Evolutionary conservation across 1,140 invertebrate species (phyloP), one percentile per base, ranked within the genome.

Genomic region (Eurosta solidaginis): DNA sequence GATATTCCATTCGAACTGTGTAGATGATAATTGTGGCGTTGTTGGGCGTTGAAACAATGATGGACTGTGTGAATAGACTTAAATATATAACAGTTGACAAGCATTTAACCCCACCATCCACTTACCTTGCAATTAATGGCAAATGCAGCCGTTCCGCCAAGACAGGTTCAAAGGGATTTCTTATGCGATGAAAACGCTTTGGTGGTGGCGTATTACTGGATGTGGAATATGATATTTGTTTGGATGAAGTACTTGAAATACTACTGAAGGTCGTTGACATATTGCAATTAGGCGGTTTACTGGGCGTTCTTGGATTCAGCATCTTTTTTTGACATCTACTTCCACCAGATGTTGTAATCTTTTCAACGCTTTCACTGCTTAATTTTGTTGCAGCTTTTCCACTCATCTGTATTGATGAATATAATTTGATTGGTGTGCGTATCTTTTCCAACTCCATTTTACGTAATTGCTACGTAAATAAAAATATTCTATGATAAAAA

Each of bases 1-100:
- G 14, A 91, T 89, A 3, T 86, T 90, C 90, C 90, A 91, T 49
- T 84, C 83, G 79, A 91, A 91, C 12, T 82, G 83, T 5, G 89
- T 87, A 27, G 89, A 90, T 27, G 84, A 85, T 9, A 88, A 76
- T 59, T 88, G 87, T 0, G 86, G 87, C 1, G 87, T 88, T 6
- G 74, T n/a, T 74, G 81, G 22, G 74, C 81, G 1, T 80, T 84
- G 79, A 77, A 88, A 88, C 1, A 88, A 78, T 6, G 87, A 88
- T 0, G 87, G 87, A 77, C 87, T 88, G 68, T 7, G 12, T n/a
- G 27, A 17, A 52, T 3, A 40, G 22, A 22, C 22, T 49, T 14
- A 7, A 59, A 36, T 77, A 76, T 73, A 52, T 27, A 44, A 29
- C 17, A 29, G 49, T 20, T 20, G 20, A 52, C 44, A 36, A 74